Conservation (phyloP, 2,888 invertebrate species). For the Camptogramma bilineatum region DNA sequence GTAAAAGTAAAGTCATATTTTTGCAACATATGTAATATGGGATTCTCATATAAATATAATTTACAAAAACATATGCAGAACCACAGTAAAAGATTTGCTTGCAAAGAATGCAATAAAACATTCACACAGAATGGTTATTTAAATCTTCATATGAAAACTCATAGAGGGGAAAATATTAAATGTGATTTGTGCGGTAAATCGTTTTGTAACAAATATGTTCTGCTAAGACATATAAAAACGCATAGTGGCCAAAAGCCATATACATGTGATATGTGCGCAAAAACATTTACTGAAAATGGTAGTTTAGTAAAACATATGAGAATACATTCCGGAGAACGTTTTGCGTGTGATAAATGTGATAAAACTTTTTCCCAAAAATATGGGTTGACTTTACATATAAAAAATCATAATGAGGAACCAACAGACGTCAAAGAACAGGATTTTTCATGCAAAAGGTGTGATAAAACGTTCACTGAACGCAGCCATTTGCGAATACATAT, state of each 20-base stretch:
- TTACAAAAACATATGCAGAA: constrained; percentile 7
- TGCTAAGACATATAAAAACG: constrained; percentile 21
- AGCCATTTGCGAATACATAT: constrained; percentile 21
- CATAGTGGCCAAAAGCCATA: constrained; percentile 24
- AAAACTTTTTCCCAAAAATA: constrained; percentile 11
- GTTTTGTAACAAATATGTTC: constrained; percentile 21
- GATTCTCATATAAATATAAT: constrained; percentile 1
- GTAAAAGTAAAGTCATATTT: not conserved
- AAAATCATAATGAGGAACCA: not conserved
- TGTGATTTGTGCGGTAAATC: constrained; percentile 19
- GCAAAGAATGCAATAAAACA: constrained; percentile 12
- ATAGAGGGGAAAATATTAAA: not conserved
- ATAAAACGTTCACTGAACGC: not conserved
- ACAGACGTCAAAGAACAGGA: not conserved
- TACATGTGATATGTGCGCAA: constrained; percentile 16
- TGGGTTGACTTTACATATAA: constrained; percentile 9
- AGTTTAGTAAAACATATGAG: constrained; percentile 15
- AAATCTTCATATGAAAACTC: constrained; percentile 15
- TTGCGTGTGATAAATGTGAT: constrained; percentile 6
- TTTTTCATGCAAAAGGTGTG: constrained; percentile 1
- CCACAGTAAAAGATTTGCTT: constrained; percentile 11
- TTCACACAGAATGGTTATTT: constrained; percentile 11
- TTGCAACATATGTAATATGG: constrained; percentile 8
- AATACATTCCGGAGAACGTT: constrained; percentile 17
- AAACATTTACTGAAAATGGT: constrained; percentile 12